A percentile compares a stretch with the other conserved stretches of the same genome.
phyloP scores from a whole-genome alignment of 2,888 invertebrate genomes.

The Macrophya alboannulata region DNA sequence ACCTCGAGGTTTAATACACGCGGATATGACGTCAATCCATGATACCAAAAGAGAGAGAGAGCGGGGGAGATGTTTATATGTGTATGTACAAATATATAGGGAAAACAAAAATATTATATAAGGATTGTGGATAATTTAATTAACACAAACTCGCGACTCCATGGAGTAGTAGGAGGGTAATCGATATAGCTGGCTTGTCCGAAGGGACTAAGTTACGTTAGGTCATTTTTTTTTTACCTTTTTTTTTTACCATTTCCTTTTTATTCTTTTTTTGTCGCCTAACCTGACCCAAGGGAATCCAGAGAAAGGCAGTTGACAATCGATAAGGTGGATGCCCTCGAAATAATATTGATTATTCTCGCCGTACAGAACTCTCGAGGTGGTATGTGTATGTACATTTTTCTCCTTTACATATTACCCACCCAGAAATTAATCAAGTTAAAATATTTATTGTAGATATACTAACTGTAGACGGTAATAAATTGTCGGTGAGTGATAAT shows the following conservation, averaged over 20 bases:
- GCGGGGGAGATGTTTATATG: not conserved
- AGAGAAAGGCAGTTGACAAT: not conserved
- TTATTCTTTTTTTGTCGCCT: not conserved
- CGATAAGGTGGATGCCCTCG: slow-evolving; percentile 10
- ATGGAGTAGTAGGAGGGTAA: not conserved
- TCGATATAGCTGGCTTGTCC: not conserved
- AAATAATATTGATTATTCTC: not conserved
- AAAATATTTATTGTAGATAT: too few relatives aligned
- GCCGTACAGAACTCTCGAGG: not conserved
- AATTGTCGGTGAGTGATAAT: too few relatives aligned
- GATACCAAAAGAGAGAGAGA: not conserved
- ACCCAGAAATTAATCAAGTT: too few relatives aligned
- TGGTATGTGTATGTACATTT: too few relatives aligned
- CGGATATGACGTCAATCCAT: slow-evolving; percentile 52
- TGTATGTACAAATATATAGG: not conserved
- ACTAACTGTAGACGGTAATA: too few relatives aligned
- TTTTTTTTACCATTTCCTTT: not conserved
- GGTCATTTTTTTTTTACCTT: not conserved
- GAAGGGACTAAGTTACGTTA: slow-evolving; percentile 21
- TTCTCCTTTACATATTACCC: too few relatives aligned
- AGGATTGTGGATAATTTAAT: not conserved
- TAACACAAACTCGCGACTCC: not conserved
- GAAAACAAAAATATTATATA: not conserved
- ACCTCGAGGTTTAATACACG: not conserved
- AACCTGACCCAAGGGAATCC: slow-evolving; percentile 17